A percentile compares a stretch with the other conserved stretches of the same genome.
Evolutionary conservation across 2,113 vertebrate genomes (phyloP).

Genomic region (Excalfactoria chinensis): DNA sequence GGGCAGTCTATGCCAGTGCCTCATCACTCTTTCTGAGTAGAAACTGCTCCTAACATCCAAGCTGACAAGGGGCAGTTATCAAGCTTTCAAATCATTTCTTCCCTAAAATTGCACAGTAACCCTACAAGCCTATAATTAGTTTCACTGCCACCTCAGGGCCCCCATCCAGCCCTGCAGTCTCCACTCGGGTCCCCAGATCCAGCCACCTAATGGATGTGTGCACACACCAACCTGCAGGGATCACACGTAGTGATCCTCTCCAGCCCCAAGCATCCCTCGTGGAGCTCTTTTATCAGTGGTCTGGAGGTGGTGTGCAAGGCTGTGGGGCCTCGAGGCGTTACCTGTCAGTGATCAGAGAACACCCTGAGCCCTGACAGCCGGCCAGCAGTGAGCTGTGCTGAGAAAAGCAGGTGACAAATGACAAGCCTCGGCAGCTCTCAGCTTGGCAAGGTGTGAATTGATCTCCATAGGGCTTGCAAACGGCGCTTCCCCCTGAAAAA

Average conservation of each 20-base stretch:
- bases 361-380: accelerated
- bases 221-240: neutral
- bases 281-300: accelerated
- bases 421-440: neutral
- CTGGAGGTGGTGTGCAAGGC: accelerated
- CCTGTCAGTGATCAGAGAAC: neutral
- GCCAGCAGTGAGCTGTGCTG: neutral
- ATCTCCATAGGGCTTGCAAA: neutral
- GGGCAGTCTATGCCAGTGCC: too few relatives aligned
- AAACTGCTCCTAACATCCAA: too few relatives aligned
- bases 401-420: neutral
- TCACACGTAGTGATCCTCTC: too few relatives aligned
- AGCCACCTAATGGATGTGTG: neutral
- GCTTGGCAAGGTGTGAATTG: neutral
- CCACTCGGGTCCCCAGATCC: neutral
- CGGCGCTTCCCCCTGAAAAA: neutral
- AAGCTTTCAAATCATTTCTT: neutral
- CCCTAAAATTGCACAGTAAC: neutral
- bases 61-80: neutral
- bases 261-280: neutral
- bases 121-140: neutral
- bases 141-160: neutral
- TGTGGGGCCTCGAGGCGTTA: accelerated
- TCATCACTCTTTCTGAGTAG: too few relatives aligned
- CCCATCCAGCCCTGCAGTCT: accelerated